Percentiles rank a stretch among this genome's conserved stretches.
Evolutionary conservation across 1,140 invertebrate species (phyloP).

Genomic region (Nebria ingens): DNA sequence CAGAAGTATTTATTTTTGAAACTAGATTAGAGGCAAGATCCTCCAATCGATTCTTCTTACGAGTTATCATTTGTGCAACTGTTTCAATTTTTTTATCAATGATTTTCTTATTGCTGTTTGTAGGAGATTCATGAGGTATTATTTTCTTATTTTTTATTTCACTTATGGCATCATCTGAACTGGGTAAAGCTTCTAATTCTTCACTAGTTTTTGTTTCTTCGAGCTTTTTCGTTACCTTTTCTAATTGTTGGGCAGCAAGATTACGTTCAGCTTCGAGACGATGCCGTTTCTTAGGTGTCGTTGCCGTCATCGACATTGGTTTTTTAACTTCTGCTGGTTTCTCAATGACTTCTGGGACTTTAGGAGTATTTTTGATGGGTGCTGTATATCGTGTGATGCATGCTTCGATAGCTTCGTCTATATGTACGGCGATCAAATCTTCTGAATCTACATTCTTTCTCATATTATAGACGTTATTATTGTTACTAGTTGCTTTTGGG

Average conservation of each 20-base stretch:
- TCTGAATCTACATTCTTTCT: constrained; percentile 12
- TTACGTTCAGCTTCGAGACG: constrained; percentile 34
- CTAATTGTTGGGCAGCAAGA: constrained; percentile 18
- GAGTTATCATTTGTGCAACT: constrained; percentile 37
- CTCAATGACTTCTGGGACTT: not conserved
- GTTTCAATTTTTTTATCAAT: constrained; percentile 17
- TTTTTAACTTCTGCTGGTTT: constrained; percentile 20
- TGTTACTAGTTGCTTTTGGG: constrained; percentile 20
- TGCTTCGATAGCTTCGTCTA: constrained; percentile 50
- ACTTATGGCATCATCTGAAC: constrained; percentile 19
- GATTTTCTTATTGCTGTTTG: constrained; percentile 4
- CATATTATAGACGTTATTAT: constrained; percentile 17
- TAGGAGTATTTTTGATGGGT: not conserved
- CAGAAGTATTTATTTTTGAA: constrained; percentile 40
- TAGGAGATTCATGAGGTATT: constrained; percentile 12
- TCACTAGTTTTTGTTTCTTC: constrained; percentile 11
- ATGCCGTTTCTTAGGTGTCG: constrained; percentile 50
- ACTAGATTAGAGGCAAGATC: constrained; percentile 42
- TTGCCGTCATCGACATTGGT: constrained; percentile 26
- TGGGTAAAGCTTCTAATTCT: constrained; percentile 16
- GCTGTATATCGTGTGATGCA: constrained; percentile 39
- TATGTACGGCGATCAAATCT: constrained; percentile 32
- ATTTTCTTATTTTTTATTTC: constrained; percentile 30
- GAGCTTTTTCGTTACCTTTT: constrained; percentile 17
- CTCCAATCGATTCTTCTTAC: constrained; percentile 46